Evolutionary conservation across 2,113 vertebrate species (phyloP).

Genomic region (Ancistrus triradiatus): DNA sequence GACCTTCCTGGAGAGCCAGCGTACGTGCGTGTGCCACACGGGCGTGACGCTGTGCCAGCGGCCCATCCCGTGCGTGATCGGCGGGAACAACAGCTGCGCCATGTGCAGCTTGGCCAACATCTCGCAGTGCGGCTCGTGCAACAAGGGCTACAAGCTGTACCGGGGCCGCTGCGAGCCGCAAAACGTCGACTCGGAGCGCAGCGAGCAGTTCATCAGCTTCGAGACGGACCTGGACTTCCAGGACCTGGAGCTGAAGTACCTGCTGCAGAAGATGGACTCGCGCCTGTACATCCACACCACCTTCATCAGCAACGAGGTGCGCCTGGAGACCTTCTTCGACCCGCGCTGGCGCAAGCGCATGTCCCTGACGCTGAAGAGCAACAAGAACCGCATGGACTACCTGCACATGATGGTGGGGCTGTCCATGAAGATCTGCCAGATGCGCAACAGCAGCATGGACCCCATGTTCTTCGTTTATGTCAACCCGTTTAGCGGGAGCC

Average conservation of each 20-base stretch:
- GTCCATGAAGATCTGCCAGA: slow-evolving; percentile 98
- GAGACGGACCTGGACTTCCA: slow-evolving; percentile 99
- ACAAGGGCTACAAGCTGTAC: slow-evolving; percentile 98
- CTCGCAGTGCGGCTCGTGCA: slow-evolving; percentile 96
- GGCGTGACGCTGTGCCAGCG: slow-evolving; percentile 92
- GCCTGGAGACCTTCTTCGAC: slow-evolving; percentile 97
- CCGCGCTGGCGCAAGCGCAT: slow-evolving; percentile 97
- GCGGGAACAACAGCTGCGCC: slow-evolving; percentile 98
- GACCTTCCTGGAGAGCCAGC: slow-evolving; percentile 93
- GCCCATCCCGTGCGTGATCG: slow-evolving; percentile 93
- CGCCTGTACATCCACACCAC: slow-evolving; percentile 96
- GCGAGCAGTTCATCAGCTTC: slow-evolving; percentile 98
- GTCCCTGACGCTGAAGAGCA: slow-evolving; percentile 99
- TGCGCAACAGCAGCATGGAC: slow-evolving; percentile 96
- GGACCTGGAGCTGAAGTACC: slow-evolving; percentile 97
- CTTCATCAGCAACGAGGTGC: slow-evolving; percentile 98
- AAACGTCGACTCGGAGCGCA: slow-evolving; percentile 97
- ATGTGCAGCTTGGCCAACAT: slow-evolving; percentile 99
- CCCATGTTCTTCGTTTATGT: slow-evolving; percentile 98
- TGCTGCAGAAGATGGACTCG: slow-evolving; percentile 98
- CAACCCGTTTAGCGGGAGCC: slow-evolving; percentile 97
- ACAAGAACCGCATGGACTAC: slow-evolving; percentile 98
- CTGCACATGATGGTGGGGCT: slow-evolving; percentile 98
- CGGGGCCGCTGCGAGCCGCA: slow-evolving; percentile 95
- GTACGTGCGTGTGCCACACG: slow-evolving; percentile 92